Evolutionary conservation across 2,113 vertebrate species (phyloP).

Genomic region (Lasiurus borealis): DNA sequence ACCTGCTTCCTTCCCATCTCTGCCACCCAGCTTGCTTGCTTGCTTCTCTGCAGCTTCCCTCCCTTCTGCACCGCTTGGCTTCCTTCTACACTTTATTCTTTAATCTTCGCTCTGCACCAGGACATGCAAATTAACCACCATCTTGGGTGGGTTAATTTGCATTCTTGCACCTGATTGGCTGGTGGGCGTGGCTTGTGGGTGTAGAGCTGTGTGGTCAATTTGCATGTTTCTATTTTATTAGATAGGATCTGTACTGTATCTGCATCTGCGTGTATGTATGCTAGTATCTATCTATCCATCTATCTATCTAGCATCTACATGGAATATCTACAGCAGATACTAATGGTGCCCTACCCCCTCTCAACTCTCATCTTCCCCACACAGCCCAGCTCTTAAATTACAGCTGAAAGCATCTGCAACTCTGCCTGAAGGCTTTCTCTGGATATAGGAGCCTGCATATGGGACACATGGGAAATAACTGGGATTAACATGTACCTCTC

Average conservation of each 20-base stretch:
- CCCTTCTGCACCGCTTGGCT: no score
- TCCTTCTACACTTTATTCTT: no score
- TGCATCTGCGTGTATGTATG: background rate
- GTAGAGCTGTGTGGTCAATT: no score
- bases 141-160: no score
- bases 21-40: no score
- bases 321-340: background rate
- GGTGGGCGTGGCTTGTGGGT: no score
- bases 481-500: background rate
- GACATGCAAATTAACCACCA: no score
- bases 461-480: background rate
- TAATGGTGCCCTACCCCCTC: background rate
- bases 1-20: no score
- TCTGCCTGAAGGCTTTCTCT: background rate
- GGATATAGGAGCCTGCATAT: background rate
- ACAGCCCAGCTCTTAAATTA: background rate
- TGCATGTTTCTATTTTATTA: no score
- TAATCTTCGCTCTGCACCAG: no score
- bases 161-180: no score
- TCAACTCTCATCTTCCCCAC: background rate
- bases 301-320: background rate
- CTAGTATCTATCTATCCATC: background rate
- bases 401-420: background rate
- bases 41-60: no score
- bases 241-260: background rate